Base-by-base conservation (phyloP, 2,888 invertebrate species). In the Andrena bicolor region DNA sequence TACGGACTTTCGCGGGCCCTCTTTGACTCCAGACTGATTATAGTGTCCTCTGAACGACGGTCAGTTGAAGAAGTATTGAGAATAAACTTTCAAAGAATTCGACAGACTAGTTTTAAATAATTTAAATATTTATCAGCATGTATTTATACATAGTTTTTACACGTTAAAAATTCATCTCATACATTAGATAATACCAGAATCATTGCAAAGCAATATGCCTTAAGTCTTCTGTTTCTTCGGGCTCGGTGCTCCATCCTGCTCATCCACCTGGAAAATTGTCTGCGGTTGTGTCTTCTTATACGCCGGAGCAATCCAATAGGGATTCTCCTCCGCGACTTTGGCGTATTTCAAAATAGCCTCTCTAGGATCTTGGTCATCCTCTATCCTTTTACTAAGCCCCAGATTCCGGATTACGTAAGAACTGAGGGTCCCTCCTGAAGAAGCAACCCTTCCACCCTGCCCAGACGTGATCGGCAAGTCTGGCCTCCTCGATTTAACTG, bases 331-430 rank as follows among this genome's bases (percentile, higher is more conserved):
- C 0, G 99, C 99, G 2, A 98, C 98, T 92, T 99, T 98, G 0
- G 99, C 99, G 93, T 96, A 99, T 87, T 98, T 97, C 76, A 99
- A 94, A 86, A 99, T 98, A 2, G 99, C 99, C 91, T 98, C 99
- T 68, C 99, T 95, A 0, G 99, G 99, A 95, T 99, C 99, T 89
- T 96, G 95, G 92, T 98, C 98, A 92, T 98, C 98, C 90, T 98
- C 97, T 0, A 98, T 97, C 63, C 98, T 95, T 90, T 99, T 98
- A 91, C 98, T 98, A 8, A 99, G 95, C 0, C 99, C 99, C 74
- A 99, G 95, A 93, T 99, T 99, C 79, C 99, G 96, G 64, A 99
- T 99, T 8, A 99, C 98, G 93, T 98, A 99, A 1, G 99, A 99
- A 88, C 99, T 99, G 0, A 99, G 95, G 0, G 99, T 99, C 73